Base-by-base conservation (phyloP, 2,113 vertebrate genomes). In the Pitta sordida region DNA sequence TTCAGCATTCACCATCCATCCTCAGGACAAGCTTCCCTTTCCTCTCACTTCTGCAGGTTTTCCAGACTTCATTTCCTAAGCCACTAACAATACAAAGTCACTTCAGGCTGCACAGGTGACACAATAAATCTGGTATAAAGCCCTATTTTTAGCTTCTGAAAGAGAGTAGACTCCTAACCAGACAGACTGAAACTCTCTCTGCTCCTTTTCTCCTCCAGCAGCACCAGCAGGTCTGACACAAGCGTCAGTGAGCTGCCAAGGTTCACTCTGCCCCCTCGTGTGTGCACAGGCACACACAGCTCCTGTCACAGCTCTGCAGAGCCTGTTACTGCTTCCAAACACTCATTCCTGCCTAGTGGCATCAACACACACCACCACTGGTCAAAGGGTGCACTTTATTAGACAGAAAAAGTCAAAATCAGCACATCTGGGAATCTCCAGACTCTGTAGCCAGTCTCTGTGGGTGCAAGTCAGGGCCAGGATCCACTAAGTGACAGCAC, bases 341-440 rank as follows among this genome's bases (percentile, higher is more conserved):
- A 30, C 32, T 64, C 24, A 8, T 17, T 19, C 53, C 11, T 18
- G 10, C 1, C 2, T 4, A 22, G 11, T 19, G 39, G 65, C 63
- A 49, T 68, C 52, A 43, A 17, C 23, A 7, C 9, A 0, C 10
- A n/a, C 1, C 21, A 65, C 32, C n/a, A 2, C 1, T 17, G 52
- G 34, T 32, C 41, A 78, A 78, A 34, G 8, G 3, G 46, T 10
- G 11, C 23, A 36, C 19, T n/a, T 29, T 24, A 37, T 23, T 12
- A 70, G 21, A 60, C 51, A 55, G 58, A 51, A 79, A 46, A 52
- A 53, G 49, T 12, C 48, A 6, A 67, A 19, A 5, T 15, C 5
- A 58, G 44, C 3, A 13, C 18, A 13, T 24, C 15, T 13, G 6
- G 22, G 29, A 74, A 37, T 10, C 37, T 22, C 17, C 44, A 43